Base-by-base conservation (phyloP, 2,888 invertebrate genomes). In the Diplazon laetatorius region DNA sequence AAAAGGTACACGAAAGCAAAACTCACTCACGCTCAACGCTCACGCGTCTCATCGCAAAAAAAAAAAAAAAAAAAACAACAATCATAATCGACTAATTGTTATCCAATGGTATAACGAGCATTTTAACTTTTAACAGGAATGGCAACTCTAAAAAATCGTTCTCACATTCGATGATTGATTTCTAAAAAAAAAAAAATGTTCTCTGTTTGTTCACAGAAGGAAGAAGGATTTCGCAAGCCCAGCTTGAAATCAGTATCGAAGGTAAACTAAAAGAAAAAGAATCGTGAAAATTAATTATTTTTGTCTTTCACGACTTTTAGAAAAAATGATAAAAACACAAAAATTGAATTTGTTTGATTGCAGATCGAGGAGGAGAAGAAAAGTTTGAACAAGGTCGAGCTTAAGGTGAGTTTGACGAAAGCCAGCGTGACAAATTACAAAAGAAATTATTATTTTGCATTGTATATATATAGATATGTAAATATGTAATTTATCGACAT, bases 381-480 rank as follows among this genome's bases (percentile, higher is more conserved):
- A 80, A 87, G 85, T 1, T 60, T 84, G 59, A 88, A 89, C 69
- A 89, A 91, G 78, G 79, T 89, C 14, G 89, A 91, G 91, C 92
- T 88, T 88, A 93, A 92, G 92, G 91, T 90, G 80, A 88, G 86
- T 76, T 42, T 70, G 12, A 42, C 50, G 8, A 48, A 46, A 75
- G 66, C 42, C 65, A 70, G 5, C 2, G 3, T 16, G 14, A 6
- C 8, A 10, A 6, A 22, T 52, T 65, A 50, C 50, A 20, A 65
- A 37, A 30, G 35, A 25, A 25, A 25, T 52, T 6, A 62, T 57
- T 12, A 46, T 25, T 14, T 35, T 18, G 25, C 35, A 12, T 22
- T 46, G 44, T 16, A 48, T 16, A 25, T 42, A 60, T 60, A 48
- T 62, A 70, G 39, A 60, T 35, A 62, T 59, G 52, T 30, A 30